Evolutionary conservation across 2,113 vertebrate genomes (phyloP), one percentile per base, ranked within the genome.

Genomic region (Corythaixoides concolor): DNA sequence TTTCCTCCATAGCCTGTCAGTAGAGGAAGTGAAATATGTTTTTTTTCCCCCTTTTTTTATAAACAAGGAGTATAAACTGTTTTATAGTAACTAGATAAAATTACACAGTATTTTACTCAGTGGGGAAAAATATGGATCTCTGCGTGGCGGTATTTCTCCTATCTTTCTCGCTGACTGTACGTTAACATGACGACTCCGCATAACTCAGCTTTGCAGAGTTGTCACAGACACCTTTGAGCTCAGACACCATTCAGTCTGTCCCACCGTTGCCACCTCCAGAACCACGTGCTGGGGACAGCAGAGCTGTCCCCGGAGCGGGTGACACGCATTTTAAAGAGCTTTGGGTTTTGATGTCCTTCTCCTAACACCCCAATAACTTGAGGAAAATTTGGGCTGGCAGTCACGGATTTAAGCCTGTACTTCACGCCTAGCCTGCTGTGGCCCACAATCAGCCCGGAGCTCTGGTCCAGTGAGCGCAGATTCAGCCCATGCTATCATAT

Each of bases 1-100:
- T 93, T 90, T 69, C 91, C 84, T 97, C 94, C 95, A 89, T 41
- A 88, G 67, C 30, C 74, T 97, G 96, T 96, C 97, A 97, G 90
- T n/a, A 79, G 68, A 81, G 21, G 64, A 90, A 81, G 13, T 95
- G 85, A 97, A 97, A 97, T 95, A 93, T 50, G 47, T 21, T 13
- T 13, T 32, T 56, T 8, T 9, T 0, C 3, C 5, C 12, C 1
- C 3, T 4, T 43, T 82, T 75, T 83, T 69, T 69, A 82, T 76
- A 94, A 96, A 92, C 94, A 94, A 90, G 75, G 58, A 74, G 52
- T 35, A 72, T 91, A 94, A 95, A 90, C 90, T 97, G 83, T 80
- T 96, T 96, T 94, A 91, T 81, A 88, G 95, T 92, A 89, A 78
- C 88, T 78, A 95, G 81, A 89, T 96, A 93, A 93, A 92, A 87